phyloP scores from a whole-genome alignment of 2,797 vertebrate genomes.

The Rhinatrema bivittatum region DNA sequence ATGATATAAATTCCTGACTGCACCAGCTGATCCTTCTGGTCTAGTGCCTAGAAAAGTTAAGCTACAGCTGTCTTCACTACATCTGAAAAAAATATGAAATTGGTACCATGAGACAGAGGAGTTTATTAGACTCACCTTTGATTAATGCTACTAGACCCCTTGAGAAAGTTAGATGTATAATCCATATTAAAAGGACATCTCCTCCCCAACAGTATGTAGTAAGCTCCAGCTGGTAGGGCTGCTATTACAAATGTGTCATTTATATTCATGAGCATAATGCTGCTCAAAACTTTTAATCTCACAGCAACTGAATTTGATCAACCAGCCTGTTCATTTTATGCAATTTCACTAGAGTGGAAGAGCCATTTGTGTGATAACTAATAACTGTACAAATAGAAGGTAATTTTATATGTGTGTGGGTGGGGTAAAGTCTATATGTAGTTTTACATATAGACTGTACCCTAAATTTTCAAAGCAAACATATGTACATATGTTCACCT shows the following conservation, averaged over 20 bases:
- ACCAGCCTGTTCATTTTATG: conserved; percentile 1
- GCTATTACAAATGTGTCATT: conserved; percentile 20
- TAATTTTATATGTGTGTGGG: not conserved
- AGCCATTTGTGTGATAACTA: conserved; percentile 1
- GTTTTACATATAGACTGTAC: no score
- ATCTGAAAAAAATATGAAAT: conserved; percentile 30
- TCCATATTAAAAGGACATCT: conserved; percentile 6
- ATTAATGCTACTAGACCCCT: conserved; percentile 7
- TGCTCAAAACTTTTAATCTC: conserved; percentile 25
- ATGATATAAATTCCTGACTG: conserved; percentile 24
- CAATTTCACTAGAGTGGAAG: not conserved
- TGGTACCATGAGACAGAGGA: conserved; percentile 10
- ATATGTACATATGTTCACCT: no score
- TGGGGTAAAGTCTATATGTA: no score
- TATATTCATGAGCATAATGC: conserved; percentile 19
- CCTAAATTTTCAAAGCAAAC: no score
- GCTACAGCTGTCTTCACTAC: conserved; percentile 7
- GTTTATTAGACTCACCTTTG: conserved; percentile 38
- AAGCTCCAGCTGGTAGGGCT: conserved; percentile 10
- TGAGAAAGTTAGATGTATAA: conserved; percentile 16
- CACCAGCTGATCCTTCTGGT: conserved; percentile 22
- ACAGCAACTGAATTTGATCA: conserved; percentile 20
- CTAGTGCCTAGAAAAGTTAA: conserved; percentile 21
- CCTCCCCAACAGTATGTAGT: not conserved
- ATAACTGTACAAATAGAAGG: conserved; percentile 6